Evolutionary conservation across 2,113 vertebrate genomes (phyloP).

Genomic region (Puntigrus tetrazona): DNA sequence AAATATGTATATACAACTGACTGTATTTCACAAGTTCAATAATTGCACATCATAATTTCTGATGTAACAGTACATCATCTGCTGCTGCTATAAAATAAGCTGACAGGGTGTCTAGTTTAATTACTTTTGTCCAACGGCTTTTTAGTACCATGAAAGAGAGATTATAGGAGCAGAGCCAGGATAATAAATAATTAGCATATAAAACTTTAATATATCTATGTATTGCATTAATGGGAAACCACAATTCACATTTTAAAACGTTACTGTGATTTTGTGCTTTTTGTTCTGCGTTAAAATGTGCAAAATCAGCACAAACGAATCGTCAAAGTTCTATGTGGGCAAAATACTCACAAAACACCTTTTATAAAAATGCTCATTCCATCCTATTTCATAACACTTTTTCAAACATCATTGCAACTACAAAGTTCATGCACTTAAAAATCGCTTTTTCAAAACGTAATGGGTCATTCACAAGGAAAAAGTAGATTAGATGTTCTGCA

Average conservation of each 20-base stretch:
- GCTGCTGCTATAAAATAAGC: neutral
- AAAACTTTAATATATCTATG: neutral
- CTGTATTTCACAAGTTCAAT: neutral
- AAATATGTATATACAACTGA: neutral
- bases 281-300: conserved; percentile 39
- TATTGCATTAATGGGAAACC: conserved; percentile 9
- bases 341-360: conserved; percentile 28
- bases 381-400: conserved; percentile 5
- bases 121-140: no score
- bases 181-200: neutral
- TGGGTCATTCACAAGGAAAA: conserved; percentile 8
- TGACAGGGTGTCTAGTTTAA: neutral
- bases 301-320: conserved; percentile 19
- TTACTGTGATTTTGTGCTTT: conserved; percentile 19
- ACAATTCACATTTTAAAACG: neutral
- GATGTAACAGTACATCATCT: neutral
- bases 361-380: conserved; percentile 8
- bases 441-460: conserved; percentile 30
- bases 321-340: neutral
- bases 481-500: neutral
- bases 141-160: neutral
- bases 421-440: conserved; percentile 43
- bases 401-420: conserved; percentile 32
- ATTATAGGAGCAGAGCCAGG: neutral
- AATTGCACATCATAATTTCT: neutral